phyloP scores from a whole-genome alignment of 2,113 vertebrate species.

The Cryptotis parvus region DNA sequence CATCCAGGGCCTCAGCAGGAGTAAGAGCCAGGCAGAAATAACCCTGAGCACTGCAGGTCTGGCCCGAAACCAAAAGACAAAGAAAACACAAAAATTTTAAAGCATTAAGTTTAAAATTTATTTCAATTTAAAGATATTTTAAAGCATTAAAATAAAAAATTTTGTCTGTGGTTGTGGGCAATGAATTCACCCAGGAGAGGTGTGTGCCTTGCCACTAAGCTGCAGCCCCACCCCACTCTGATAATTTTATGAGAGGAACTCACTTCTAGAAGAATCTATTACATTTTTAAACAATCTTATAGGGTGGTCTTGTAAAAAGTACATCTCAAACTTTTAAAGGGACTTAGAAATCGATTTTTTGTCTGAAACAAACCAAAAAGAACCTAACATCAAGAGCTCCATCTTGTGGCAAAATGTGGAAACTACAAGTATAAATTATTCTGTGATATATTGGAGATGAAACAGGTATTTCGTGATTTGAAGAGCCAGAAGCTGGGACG shows the following conservation, averaged over 20 bases:
- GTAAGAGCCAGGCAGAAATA: no score
- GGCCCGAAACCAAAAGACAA: no score
- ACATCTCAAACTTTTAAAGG: neutral
- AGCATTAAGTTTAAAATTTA: no score
- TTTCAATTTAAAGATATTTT: no score
- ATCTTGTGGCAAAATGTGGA: constrained; percentile 79
- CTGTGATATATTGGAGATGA: neutral
- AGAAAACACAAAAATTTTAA: neutral
- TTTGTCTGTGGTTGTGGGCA: no score
- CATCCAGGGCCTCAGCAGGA: no score
- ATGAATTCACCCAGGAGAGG: no score
- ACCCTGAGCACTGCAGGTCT: no score
- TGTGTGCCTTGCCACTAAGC: no score
- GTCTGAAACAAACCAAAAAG: neutral
- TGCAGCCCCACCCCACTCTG: neutral
- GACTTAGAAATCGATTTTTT: constrained; percentile 36
- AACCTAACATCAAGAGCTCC: constrained; percentile 66
- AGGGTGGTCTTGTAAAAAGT: neutral
- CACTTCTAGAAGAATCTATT: neutral
- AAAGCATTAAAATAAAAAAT: no score
- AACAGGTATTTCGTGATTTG: no score
- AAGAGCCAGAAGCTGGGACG: no score
- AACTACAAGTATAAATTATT: constrained; percentile 53
- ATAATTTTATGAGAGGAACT: constrained; percentile 36
- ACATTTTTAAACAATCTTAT: neutral